Evolutionary conservation across 2,113 vertebrate species (phyloP).

Genomic region (Himantopus leucocephalus): DNA sequence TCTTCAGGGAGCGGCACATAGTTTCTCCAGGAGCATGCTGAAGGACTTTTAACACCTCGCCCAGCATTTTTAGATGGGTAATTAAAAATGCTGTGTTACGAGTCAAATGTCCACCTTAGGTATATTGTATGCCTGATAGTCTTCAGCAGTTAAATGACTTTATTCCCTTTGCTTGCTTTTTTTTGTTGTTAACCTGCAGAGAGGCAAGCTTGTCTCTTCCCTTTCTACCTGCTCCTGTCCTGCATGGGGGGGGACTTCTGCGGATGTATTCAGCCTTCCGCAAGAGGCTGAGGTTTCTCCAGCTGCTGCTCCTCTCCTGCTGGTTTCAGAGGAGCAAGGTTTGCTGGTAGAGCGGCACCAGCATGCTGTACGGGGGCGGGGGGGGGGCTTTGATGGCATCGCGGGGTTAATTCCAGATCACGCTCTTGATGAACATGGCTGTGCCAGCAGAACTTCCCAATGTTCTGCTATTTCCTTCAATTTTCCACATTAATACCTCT

Average conservation of each 20-base stretch:
- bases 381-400: neutral
- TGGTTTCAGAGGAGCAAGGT: neutral
- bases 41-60: neutral
- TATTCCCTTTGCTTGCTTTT: neutral
- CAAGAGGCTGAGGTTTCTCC: neutral
- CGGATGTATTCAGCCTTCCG: neutral
- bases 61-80: neutral
- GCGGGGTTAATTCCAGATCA: neutral
- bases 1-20: neutral
- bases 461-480: neutral
- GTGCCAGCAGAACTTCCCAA: neutral
- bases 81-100: neutral
- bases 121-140: neutral
- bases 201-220: neutral
- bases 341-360: neutral
- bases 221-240: neutral
- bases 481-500: neutral
- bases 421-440: accelerated
- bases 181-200: neutral
- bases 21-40: neutral
- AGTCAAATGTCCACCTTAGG: neutral
- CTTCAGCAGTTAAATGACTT: neutral
- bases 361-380: accelerated
- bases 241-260: neutral
- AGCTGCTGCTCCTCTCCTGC: neutral